Base-by-base conservation (phyloP, 2,797 vertebrate species). In the Spatula clypeata region DNA sequence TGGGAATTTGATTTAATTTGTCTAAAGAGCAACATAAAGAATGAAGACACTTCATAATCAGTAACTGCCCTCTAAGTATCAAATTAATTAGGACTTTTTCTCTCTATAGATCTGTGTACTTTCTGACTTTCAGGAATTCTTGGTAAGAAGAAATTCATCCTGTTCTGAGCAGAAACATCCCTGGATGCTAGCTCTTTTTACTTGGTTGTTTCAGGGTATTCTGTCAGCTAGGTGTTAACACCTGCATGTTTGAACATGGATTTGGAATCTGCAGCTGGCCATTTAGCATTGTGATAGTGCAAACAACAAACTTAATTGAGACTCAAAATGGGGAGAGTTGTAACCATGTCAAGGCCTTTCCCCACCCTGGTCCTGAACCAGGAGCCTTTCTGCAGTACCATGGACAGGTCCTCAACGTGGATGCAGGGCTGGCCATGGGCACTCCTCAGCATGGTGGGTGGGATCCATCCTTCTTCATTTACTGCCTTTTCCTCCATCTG, bases 321-420 rank as follows among this genome's bases (percentile, higher is more conserved):
- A 31, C 7, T 1, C 3, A 9, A 57, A 11, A 40, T 23, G 45
- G 19, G 40, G 19, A 36, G 17, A 7, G 27, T 6, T 34, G 19
- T 9, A 9, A 9, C 14, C 21, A 7, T 15, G 4, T 34, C 40
- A 6, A 9, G 27, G 40, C 6, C 4, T 21, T n/a, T 14, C 5
- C 4, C 13, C 5, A 27, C 3, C 5, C 1, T 2, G 0, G 1
- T 6, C 42, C 49, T 1, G 12, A 8, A 3, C 8, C 3, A 0
- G 8, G 4, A 4, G 4, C 2, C 0, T 11, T 58, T 14, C 13
- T 75, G 51, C 53, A 82, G 88, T 3, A 40, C 79, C 19, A 27
- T 4, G 38, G 71, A 70, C 64, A 89, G 82, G 31, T 71, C 51
- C 7, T 1, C 19, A 31, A 0, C 1, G 11, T 0, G 4, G 4